Evolutionary conservation across 2,113 vertebrate species (phyloP).

Genomic region (Platycercus adscitus): DNA sequence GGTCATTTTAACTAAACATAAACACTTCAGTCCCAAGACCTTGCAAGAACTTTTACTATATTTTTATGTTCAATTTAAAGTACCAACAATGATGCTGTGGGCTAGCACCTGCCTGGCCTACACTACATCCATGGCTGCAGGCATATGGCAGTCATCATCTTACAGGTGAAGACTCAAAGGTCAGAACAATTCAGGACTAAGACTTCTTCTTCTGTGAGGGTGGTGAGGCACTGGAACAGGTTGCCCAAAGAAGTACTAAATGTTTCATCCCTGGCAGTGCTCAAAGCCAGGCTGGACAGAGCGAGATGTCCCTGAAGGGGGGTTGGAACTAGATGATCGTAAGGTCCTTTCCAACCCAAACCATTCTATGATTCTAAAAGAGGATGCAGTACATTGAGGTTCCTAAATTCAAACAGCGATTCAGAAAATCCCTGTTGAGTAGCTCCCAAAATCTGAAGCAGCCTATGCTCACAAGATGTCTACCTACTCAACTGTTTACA

Average conservation of each 20-base stretch:
- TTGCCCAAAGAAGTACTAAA: background rate
- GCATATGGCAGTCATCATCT: background rate
- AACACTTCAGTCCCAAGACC: background rate
- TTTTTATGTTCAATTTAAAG: background rate
- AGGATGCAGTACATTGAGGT: background rate
- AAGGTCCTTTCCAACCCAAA: background rate
- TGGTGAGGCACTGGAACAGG: background rate
- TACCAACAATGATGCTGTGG: background rate
- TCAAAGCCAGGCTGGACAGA: background rate
- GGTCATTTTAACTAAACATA: constrained; percentile 7
- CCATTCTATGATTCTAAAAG: background rate
- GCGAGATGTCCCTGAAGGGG: background rate
- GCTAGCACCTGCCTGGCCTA: background rate
- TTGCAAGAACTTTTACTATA: background rate
- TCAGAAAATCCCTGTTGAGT: background rate
- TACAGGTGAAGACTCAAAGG: background rate
- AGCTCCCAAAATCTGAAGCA: background rate
- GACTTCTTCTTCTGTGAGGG: background rate
- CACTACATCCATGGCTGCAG: background rate
- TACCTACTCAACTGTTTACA: background rate
- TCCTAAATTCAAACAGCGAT: background rate
- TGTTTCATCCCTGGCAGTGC: background rate
- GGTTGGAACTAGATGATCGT: background rate
- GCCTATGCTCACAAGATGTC: background rate
- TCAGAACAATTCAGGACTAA: background rate